phyloP scores from a whole-genome alignment of 2,888 invertebrate species.

The Deilephila porcellus region DNA sequence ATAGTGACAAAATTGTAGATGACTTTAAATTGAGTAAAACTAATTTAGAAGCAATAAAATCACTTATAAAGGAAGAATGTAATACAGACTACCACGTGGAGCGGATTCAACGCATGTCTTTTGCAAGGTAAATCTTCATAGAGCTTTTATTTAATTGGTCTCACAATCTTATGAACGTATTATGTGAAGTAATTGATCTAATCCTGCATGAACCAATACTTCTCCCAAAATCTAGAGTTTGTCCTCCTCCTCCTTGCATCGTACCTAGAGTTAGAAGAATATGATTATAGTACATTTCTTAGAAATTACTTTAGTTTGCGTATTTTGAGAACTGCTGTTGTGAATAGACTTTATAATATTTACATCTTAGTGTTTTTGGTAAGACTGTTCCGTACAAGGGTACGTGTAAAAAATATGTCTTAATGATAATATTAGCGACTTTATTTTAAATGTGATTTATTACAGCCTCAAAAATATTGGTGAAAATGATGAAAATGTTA shows the following conservation, averaged over 20 bases:
- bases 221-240: too few species aligned
- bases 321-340: too few species aligned
- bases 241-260: too few species aligned
- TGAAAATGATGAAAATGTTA: conserved; percentile 4
- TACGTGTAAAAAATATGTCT: too few species aligned
- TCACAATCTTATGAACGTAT: not conserved
- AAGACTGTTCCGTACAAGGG: too few species aligned
- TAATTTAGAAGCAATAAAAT: conserved; percentile 45
- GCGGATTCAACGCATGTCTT: conserved; percentile 40
- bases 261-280: too few species aligned
- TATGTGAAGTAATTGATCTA: too few species aligned
- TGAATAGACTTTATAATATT: too few species aligned
- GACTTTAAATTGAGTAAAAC: conserved; percentile 33
- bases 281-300: too few species aligned
- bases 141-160: not conserved
- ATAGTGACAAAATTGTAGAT: conserved; percentile 17
- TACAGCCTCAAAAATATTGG: conserved; percentile 37
- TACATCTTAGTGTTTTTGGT: too few species aligned
- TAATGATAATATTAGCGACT: not conserved
- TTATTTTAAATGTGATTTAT: not conserved
- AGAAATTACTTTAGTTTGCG: too few species aligned
- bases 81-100: conserved; percentile 41
- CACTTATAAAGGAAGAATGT: conserved; percentile 43
- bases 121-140: conserved; percentile 54
- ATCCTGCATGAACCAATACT: too few species aligned